Conservation (phyloP, 2,888 invertebrate genomes). For the Hedychridium roseum region DNA sequence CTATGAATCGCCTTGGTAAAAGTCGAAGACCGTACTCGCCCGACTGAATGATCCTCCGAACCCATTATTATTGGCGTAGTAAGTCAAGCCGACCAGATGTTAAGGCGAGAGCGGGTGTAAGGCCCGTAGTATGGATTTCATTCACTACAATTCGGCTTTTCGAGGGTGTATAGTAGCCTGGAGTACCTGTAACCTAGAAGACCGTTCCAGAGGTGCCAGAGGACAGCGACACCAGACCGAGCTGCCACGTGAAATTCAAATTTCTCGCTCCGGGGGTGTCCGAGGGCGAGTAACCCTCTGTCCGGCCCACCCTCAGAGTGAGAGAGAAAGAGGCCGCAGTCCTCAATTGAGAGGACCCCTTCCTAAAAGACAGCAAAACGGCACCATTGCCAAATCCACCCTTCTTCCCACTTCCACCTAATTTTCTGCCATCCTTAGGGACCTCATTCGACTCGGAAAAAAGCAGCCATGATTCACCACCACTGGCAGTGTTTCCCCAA, state of each 20-base stretch:
- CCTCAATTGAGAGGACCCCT: neutral
- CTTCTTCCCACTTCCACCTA: too few species aligned
- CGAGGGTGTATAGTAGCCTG: constrained; percentile 50
- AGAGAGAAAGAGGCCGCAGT: constrained; percentile 2
- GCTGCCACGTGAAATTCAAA: constrained; percentile 52
- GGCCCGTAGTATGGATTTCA: constrained; percentile 46
- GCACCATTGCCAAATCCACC: too few species aligned
- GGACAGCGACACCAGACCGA: neutral
- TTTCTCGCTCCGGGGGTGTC: constrained; percentile 41
- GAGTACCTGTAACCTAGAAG: constrained; percentile 58
- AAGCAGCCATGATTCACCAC: too few species aligned
- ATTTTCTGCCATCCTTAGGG: too few species aligned
- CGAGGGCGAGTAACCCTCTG: too few species aligned
- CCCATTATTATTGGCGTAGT: constrained; percentile 49
- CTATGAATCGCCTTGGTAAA: constrained; percentile 25
- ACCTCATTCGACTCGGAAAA: too few species aligned
- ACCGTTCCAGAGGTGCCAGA: constrained; percentile 15
- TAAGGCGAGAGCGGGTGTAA: constrained; percentile 16
- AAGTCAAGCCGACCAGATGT: constrained; percentile 54
- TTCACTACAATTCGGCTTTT: constrained; percentile 32
- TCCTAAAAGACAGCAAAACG: too few species aligned
- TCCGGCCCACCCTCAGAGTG: too few species aligned
- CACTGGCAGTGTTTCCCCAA: too few species aligned
- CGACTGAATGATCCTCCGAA: constrained; percentile 36
- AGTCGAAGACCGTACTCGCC: too few species aligned